Percentiles rank a stretch among this genome's conserved stretches.
Conservation (phyloP, 2,797 vertebrate species). For the Chaenodraco wilsoni region DNA sequence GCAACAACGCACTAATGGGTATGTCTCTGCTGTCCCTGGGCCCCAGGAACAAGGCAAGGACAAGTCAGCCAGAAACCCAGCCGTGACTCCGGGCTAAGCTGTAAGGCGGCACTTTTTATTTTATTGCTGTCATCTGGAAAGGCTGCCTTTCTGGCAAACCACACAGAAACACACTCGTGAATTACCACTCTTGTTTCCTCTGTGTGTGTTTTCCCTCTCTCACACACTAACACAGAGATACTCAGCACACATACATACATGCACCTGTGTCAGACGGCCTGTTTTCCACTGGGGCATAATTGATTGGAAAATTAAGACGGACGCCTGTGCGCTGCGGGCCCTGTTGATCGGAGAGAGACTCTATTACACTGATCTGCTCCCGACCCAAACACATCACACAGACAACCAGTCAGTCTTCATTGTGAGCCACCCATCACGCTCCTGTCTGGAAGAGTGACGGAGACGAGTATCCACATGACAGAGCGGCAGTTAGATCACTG, state of each 20-base stretch:
- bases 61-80: slow-evolving; percentile 65
- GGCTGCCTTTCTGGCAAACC: slow-evolving; percentile 53
- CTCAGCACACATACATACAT: not conserved
- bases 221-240: slow-evolving; percentile 24
- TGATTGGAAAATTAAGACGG: slow-evolving; percentile 65
- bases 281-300: slow-evolving; percentile 56
- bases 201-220: slow-evolving; percentile 34
- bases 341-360: slow-evolving; percentile 52
- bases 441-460: slow-evolving; percentile 34
- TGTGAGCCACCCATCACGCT: slow-evolving; percentile 34
- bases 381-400: slow-evolving; percentile 42
- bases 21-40: slow-evolving; percentile 43
- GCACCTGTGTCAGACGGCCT: slow-evolving; percentile 45
- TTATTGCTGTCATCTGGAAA: slow-evolving; percentile 59
- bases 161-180: slow-evolving; percentile 39
- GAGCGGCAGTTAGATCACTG: slow-evolving; percentile 9
- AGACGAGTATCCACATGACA: slow-evolving; percentile 19
- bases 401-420: slow-evolving; percentile 34
- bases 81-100: slow-evolving; percentile 47
- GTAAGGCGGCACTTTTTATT: slow-evolving; percentile 46
- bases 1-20: slow-evolving; percentile 53
- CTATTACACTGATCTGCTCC: slow-evolving; percentile 39
- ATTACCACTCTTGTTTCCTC: slow-evolving; percentile 32
- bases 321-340: slow-evolving; percentile 30
- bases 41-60: slow-evolving; percentile 51